These are phyloP conservation scores for Calameuta pallipes DNA, from an alignment of 2,888 invertebrate genomes.

Conservation along the genomic window DNA sequence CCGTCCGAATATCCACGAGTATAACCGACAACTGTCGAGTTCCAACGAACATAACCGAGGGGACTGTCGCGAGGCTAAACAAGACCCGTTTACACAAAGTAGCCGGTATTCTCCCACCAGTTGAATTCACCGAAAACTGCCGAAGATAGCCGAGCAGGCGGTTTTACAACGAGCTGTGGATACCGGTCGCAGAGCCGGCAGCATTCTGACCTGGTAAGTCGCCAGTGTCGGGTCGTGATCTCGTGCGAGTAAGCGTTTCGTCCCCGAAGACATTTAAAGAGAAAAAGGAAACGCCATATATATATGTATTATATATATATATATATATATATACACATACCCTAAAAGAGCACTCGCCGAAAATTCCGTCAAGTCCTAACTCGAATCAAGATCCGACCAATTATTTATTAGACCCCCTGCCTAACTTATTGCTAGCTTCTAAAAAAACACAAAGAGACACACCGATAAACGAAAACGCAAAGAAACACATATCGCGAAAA, in stretches of 20 bases:
- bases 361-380: background rate
- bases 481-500: background rate
- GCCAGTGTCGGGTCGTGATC: slow-evolving; percentile 60
- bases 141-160: no score
- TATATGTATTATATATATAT: background rate
- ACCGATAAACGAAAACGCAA: background rate
- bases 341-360: background rate
- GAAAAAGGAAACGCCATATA: slow-evolving; percentile 8
- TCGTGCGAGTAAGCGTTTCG: slow-evolving; percentile 19
- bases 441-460: background rate
- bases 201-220: slow-evolving; percentile 65
- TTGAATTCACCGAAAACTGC: background rate
- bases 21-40: no score
- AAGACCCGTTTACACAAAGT: slow-evolving; percentile 33
- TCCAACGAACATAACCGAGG: no score
- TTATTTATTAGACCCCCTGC: background rate
- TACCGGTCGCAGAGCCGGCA: slow-evolving; percentile 30
- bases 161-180: slow-evolving; percentile 24
- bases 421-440: background rate
- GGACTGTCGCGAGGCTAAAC: slow-evolving; percentile 31
- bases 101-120: slow-evolving; percentile 26
- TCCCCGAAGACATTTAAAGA: slow-evolving; percentile 42
- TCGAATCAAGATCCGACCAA: background rate
- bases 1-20: no score
- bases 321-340: background rate